phyloP scores from a whole-genome alignment of 2,888 invertebrate species.

The Amorpha juglandis region DNA sequence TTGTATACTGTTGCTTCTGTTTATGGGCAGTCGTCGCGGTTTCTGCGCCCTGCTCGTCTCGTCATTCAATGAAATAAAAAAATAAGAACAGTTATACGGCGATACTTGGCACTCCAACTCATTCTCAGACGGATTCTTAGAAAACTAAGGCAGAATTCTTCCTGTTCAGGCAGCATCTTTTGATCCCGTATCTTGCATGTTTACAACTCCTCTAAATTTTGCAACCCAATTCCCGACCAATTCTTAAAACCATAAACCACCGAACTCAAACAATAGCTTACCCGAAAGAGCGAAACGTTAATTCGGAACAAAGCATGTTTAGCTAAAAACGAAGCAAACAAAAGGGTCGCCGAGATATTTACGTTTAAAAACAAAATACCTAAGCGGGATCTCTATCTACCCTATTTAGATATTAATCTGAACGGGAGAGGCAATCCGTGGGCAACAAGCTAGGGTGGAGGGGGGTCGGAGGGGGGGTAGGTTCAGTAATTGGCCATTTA shows the following conservation, averaged over 20 bases:
- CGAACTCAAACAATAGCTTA: constrained; percentile 20
- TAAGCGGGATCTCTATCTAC: constrained; percentile 83
- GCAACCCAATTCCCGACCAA: background rate
- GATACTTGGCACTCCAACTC: too few relatives aligned
- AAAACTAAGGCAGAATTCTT: too few relatives aligned
- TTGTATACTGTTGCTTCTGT: too few relatives aligned
- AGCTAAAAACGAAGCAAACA: constrained; percentile 66
- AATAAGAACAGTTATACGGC: too few relatives aligned
- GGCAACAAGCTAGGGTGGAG: constrained; percentile 84
- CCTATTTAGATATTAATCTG: constrained; percentile 85
- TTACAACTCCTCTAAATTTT: background rate
- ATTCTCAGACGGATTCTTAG: too few relatives aligned
- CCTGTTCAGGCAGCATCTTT: too few relatives aligned
- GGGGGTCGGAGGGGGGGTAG: constrained; percentile 74
- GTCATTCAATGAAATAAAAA: too few relatives aligned
- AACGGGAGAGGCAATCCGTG: constrained; percentile 85
- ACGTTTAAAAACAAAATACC: constrained; percentile 84
- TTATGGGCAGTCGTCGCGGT: too few relatives aligned
- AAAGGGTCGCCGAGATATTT: constrained; percentile 66
- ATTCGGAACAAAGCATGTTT: constrained; percentile 65
- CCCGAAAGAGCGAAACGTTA: constrained; percentile 24
- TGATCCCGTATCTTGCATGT: too few relatives aligned
- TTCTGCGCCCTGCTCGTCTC: too few relatives aligned
- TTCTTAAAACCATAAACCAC: constrained; percentile 10
- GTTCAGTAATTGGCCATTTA: constrained; percentile 85